Base-by-base conservation (phyloP, 2,888 invertebrate species). In the Synergus itoensis region DNA sequence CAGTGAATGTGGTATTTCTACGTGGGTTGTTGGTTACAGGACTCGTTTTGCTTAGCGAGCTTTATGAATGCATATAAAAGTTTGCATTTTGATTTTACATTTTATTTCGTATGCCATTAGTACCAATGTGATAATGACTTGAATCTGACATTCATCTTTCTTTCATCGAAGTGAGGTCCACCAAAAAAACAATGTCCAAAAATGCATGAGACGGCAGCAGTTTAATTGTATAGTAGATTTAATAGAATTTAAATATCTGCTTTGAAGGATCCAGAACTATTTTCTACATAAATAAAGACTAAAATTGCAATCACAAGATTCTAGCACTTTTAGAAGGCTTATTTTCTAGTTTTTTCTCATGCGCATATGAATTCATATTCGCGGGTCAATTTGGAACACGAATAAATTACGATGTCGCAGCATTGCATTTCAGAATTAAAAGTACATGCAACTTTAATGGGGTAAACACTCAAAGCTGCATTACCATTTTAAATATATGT, bases 341-440 rank as follows among this genome's bases (percentile, higher is more conserved):
- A 28, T 16, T 28, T 36, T 53, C 28, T 12, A 21, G 7, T 28
- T 9, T 69, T 48, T 48, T 45, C 45, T 14, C 28, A 69, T 69
- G 8, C 45, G 45, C 14, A 14, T 45, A 16, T 1, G 21, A 12
- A 69, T 48, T 28, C 48, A 69, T 48, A 69, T 48, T 48, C 48
- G 28, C 69, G 28, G 69, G 45, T 69, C 28, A 48, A 69, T 69
- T 69, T 48, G 4, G 28, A 69, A 69, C 36, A 48, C 28, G 69
- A 73, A 73, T 53, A 73, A 73, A 73, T 53, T 73, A 73, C 53
- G n/a, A 53, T 53, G 48, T 53, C 73, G 53, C 48, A 73, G 73
- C 28, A 73, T 28, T 16, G 73, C 36, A 73, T 73, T 53, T 73
- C 73, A 73, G 36, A 48, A 73, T 73, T 36, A 73, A 73, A 73